Evolutionary conservation across 35 echinoderm and acorn worm species (phyloP), one percentile per base, ranked within the genome.

Genomic region (Lytechinus variegatus): DNA sequence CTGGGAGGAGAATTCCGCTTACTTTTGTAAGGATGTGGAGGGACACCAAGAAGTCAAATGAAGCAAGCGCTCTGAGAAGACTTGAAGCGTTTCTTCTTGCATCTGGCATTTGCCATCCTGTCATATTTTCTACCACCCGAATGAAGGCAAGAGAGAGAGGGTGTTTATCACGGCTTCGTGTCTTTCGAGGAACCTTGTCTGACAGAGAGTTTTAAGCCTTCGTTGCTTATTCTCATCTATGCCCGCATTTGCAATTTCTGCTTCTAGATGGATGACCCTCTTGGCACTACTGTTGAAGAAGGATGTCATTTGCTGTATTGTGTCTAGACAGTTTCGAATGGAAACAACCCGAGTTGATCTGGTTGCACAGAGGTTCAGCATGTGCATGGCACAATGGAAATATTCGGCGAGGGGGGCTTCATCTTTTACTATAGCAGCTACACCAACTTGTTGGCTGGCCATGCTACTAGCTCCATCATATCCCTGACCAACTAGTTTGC

Each of bases 261-360:
- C 91, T 54, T 93, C 91, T 10, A 93, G 91, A 56, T 93, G 91
- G 27, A 11, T 93, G 12, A 93, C 91, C 52, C 91, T 28, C 27
- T 93, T 93, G 91, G 91, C 91, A 27, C 91, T 93, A 54, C 91
- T 93, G 52, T 93, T 93, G 91, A 93, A 93, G 91, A 93, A 93
- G 91, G 91, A 11, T 11, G 52, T 93, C n/a, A 93, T 56, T 93
- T 93, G 91, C 54, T 93, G 91, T 19, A 93, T 93, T 11, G 44
- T 93, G 24, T 93, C 91, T 16, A 93, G 21, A 93, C 91, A 93
- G 52, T 93, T 93, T 93, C 91, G 54, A n/a, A 93, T 56, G 27
- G 91, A 16, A 9, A 93, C 91, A 14, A 93, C 91, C 56, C 24
- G 52, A 54, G 91, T 54, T 54, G 91, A 52, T 53, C 27, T 93